Percentiles rank a stretch among this genome's conserved stretches.
These are phyloP conservation scores for Zaprionus tsacasi DNA, from an alignment of 1,140 invertebrate genomes.

Conservation along the genomic window DNA sequence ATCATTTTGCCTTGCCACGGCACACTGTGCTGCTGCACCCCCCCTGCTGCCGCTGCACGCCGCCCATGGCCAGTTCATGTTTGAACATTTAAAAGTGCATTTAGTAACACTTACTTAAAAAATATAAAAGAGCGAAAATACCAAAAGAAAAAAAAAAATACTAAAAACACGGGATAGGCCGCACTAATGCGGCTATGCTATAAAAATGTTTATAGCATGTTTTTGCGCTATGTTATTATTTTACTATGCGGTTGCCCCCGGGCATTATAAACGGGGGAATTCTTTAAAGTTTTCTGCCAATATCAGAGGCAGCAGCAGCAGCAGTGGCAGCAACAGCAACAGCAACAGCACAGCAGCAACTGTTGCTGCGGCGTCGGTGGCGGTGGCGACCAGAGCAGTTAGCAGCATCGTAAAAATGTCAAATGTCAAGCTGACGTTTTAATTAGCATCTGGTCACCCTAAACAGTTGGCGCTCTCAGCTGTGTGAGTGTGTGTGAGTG, in stretches of 20 bases:
- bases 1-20: slow-evolving; percentile 78
- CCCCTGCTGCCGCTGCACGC: slow-evolving; percentile 2
- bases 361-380: slow-evolving; percentile 31
- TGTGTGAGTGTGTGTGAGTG: slow-evolving; percentile 9
- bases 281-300: slow-evolving; percentile 63
- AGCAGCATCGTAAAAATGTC: slow-evolving; percentile 83
- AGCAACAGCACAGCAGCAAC: slow-evolving; percentile 29
- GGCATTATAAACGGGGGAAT: slow-evolving; percentile 68
- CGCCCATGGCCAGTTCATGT: slow-evolving; percentile 57
- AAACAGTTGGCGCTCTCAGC: slow-evolving; percentile 40
- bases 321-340: slow-evolving; percentile 13
- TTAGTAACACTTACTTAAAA: slow-evolving; percentile 83
- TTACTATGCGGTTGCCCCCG: slow-evolving; percentile 43
- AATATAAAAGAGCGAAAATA: slow-evolving; percentile 16
- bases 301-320: slow-evolving; percentile 44
- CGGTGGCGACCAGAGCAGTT: slow-evolving; percentile 72
- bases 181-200: slow-evolving; percentile 54
- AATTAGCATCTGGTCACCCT: slow-evolving; percentile 78
- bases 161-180: neutral
- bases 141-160: slow-evolving; percentile 23
- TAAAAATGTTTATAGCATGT: slow-evolving; percentile 83
- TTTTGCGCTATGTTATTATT: slow-evolving; percentile 65
- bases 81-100: slow-evolving; percentile 84
- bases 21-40: slow-evolving; percentile 53
- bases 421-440: slow-evolving; percentile 83